A percentile compares a stretch with the other conserved stretches of the same genome.
These are phyloP conservation scores for Eubasilissa regina DNA, from an alignment of 1,140 invertebrate genomes.

Conservation along the genomic window DNA sequence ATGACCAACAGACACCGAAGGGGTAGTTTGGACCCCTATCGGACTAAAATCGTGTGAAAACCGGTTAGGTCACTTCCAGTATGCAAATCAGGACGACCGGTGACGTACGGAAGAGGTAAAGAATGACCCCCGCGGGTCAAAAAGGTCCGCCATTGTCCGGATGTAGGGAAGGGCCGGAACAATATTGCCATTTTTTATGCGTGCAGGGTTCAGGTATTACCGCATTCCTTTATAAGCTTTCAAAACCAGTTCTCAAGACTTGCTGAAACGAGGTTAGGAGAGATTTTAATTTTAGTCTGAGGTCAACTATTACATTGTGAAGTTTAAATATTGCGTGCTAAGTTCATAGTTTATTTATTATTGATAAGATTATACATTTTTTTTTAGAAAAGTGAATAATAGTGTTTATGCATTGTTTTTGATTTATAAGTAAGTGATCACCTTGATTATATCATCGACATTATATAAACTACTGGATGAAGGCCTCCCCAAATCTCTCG, in stretches of 20 bases:
- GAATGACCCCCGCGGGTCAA: slow-evolving; percentile 56
- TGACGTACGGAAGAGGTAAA: slow-evolving; percentile 32
- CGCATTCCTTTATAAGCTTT: not conserved
- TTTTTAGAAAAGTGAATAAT: not conserved
- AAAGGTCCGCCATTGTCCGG: slow-evolving; percentile 58
- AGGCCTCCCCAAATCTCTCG: too few relatives aligned
- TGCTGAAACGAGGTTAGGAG: not conserved
- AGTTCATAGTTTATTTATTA: too few relatives aligned
- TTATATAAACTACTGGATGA: too few relatives aligned
- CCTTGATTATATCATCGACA: too few relatives aligned
- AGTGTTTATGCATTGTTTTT: too few relatives aligned
- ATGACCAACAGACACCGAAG: not conserved
- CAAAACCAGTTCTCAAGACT: slow-evolving; percentile 30
- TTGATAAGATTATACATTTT: too few relatives aligned
- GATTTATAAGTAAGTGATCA: too few relatives aligned
- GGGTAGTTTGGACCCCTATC: slow-evolving; percentile 39
- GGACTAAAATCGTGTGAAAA: slow-evolving; percentile 59
- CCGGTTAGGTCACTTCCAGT: slow-evolving; percentile 61
- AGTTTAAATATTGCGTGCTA: slow-evolving; percentile 15
- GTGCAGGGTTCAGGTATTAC: slow-evolving; percentile 10
- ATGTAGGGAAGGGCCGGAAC: slow-evolving; percentile 45
- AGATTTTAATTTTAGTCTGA: not conserved
- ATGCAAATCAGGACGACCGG: slow-evolving; percentile 57
- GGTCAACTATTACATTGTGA: not conserved
- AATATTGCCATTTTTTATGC: slow-evolving; percentile 35